Evolutionary conservation across 1,140 invertebrate genomes (phyloP), one percentile per base, ranked within the genome.

Genomic region (Trinorchestia longiramus): DNA sequence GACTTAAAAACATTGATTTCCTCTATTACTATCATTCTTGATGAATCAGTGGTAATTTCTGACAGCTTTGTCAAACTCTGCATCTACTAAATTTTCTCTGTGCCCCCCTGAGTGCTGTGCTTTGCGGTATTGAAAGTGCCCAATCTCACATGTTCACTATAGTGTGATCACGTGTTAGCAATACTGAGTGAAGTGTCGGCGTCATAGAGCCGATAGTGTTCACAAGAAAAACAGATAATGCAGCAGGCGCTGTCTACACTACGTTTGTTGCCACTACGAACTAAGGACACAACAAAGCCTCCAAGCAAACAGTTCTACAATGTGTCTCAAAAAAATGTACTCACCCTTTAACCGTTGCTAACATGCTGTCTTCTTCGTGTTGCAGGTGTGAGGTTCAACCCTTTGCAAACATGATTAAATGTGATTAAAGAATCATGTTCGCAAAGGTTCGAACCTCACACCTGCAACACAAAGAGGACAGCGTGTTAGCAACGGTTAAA

Each of bases 201-300:
- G 92, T 94, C 92, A 94, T 45, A 43, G 92, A 94, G 92, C 92
- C 92, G 92, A 77, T 47, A 94, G 43, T 44, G 44, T 42, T 44
- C 92, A 94, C 92, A 94, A 47, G 43, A 45, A 94, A 94, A 94
- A 44, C 92, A 94, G 92, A n/a, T 94, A 90, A 94, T 94, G 92
- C 92, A 94, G 43, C 92, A 94, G 92, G 92, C 92, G 43, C 43
- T 28, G 92, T 94, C 92, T 94, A 94, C 44, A 45, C 92, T 94
- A 94, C 92, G 43, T 90, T 94, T 45, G 36, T 94, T 94, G 92
- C 92, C 92, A 94, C 92, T 94, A 94, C 92, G 40, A 44, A 45
- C 92, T 94, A 94, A 47, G 92, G 92, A 94, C 92, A 94, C 92
- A 94, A 94, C 92, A 94, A 94, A 94, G 92, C 92, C 92, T 94